A percentile compares a stretch with the other conserved stretches of the same genome.
These are phyloP conservation scores for Erpobdella octoculata DNA, from an alignment of 2,888 invertebrate genomes.

Conservation along the genomic window DNA sequence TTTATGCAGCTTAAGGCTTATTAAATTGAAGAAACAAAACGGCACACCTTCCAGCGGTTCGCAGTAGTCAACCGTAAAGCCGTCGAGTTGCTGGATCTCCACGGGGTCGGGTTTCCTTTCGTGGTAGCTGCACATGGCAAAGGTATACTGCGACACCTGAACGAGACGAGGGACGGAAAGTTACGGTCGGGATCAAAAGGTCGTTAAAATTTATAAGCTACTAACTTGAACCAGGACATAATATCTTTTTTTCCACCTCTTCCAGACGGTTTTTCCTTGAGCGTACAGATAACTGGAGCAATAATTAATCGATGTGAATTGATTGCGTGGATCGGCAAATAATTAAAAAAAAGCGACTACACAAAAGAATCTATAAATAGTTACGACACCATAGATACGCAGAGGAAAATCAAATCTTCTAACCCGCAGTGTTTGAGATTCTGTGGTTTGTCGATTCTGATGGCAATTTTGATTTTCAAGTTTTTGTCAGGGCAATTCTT, in stretches of 20 bases:
- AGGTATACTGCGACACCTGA: conserved; percentile 85
- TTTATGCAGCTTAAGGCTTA: too few species aligned
- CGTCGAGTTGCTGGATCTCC: conserved; percentile 98
- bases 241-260: conserved; percentile 97
- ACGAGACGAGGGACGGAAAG: background rate
- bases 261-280: conserved; percentile 85
- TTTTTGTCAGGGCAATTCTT: conserved; percentile 84
- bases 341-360: background rate
- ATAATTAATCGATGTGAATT: background rate
- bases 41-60: conserved; percentile 89
- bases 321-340: too few species aligned
- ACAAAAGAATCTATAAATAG: background rate
- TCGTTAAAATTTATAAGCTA: background rate
- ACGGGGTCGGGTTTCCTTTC: conserved; percentile 98
- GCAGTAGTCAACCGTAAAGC: conserved; percentile 92
- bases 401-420: conserved; percentile 41
- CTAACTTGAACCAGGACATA: conserved; percentile 90
- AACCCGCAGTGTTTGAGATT: conserved; percentile 98
- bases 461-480: conserved; percentile 88
- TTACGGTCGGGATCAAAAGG: background rate
- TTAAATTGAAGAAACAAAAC: too few species aligned
- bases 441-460: conserved; percentile 94
- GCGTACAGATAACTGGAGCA: conserved; percentile 53
- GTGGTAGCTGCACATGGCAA: conserved; percentile 98
- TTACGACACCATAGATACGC: background rate